Percentiles rank a stretch among this genome's conserved stretches.
Evolutionary conservation across 2,888 invertebrate species (phyloP).

Genomic region (Strigamia transsilvanica): DNA sequence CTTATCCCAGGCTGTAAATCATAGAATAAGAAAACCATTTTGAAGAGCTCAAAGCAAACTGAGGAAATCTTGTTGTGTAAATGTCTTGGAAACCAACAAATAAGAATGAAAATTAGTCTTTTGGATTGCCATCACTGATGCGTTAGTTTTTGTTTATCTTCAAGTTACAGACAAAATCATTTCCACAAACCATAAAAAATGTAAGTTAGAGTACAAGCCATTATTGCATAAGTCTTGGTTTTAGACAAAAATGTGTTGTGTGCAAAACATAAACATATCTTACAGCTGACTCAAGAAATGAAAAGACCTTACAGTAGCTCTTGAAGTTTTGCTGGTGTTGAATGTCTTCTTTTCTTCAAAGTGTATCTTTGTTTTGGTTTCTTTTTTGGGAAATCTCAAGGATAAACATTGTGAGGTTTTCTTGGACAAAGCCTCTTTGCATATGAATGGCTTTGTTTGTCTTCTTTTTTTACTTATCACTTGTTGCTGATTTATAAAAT

Average conservation of each 20-base stretch:
- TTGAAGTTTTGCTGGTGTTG: constrained; percentile 48
- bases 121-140: neutral
- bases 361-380: constrained; percentile 35
- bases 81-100: neutral
- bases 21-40: too few species aligned
- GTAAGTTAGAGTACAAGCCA: neutral
- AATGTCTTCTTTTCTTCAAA: constrained; percentile 45
- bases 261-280: constrained; percentile 35
- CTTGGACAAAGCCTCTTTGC: constrained; percentile 45
- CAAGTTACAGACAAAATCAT: neutral
- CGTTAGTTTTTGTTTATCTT: neutral
- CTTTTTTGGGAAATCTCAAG: constrained; percentile 49
- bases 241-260: constrained; percentile 43
- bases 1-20: neutral
- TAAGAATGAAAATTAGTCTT: too few species aligned
- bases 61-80: neutral
- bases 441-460: constrained; percentile 46
- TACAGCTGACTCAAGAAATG: constrained; percentile 42
- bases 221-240: constrained; percentile 7
- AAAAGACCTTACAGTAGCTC: constrained; percentile 49
- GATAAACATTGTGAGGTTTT: constrained; percentile 40
- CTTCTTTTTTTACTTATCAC: constrained; percentile 6
- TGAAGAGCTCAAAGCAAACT: too few species aligned
- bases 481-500: constrained; percentile 10
- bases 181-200: constrained; percentile 24